Conservation (phyloP, 1,140 invertebrate species). For the Drosophila sturtevanti region DNA sequence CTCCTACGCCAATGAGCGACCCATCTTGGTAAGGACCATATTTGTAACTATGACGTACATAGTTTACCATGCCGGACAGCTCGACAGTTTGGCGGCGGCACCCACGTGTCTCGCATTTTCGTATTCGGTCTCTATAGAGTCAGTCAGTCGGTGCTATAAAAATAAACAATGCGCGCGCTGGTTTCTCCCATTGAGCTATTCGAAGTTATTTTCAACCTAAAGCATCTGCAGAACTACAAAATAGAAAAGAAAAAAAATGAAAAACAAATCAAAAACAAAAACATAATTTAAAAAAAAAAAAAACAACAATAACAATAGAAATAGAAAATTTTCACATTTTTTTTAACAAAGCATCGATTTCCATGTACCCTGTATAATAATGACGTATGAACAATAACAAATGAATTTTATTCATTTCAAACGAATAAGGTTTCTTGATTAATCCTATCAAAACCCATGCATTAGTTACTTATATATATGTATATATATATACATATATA, state of each 20-base stretch:
- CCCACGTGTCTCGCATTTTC: constrained; percentile 36
- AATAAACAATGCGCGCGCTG: constrained; percentile 61
- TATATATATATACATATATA: no score
- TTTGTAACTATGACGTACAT: constrained; percentile 13
- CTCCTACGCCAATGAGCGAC: constrained; percentile 66
- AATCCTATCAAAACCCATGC: no score
- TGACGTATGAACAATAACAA: no score
- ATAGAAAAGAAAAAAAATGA: not conserved
- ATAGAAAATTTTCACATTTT: no score
- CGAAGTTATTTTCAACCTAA: constrained; percentile 71
- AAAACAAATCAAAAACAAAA: no score
- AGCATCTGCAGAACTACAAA: constrained; percentile 61
- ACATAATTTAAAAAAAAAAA: no score
- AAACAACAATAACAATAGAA: no score
- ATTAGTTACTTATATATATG: no score
- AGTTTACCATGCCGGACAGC: constrained; percentile 28
- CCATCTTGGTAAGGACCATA: constrained; percentile 58
- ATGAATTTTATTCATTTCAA: no score
- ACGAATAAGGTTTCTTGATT: no score
- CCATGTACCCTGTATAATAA: no score
- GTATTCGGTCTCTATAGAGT: constrained; percentile 28
- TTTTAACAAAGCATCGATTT: no score
- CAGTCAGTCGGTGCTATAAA: constrained; percentile 52
- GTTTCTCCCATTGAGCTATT: constrained; percentile 34
- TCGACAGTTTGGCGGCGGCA: constrained; percentile 41